phyloP scores from a whole-genome alignment of 2,888 invertebrate species.

The Drosophila phalerata region DNA sequence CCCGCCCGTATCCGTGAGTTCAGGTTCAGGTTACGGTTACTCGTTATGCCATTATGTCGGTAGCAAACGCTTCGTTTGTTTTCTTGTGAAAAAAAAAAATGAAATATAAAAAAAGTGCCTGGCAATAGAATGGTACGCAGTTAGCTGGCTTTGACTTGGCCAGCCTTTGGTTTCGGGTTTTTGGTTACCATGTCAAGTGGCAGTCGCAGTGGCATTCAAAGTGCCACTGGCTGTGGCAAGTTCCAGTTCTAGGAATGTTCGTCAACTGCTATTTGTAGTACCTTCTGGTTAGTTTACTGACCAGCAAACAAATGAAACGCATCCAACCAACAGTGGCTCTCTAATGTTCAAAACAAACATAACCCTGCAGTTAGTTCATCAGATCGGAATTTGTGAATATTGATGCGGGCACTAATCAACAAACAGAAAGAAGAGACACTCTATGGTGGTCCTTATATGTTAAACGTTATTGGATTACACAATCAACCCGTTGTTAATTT shows the following conservation, averaged over 20 bases:
- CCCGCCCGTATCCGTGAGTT: slow-evolving; percentile 57
- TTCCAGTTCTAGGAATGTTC: slow-evolving; percentile 63
- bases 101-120: slow-evolving; percentile 20
- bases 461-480: slow-evolving; percentile 1
- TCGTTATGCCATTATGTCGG: slow-evolving; percentile 50
- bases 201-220: slow-evolving; percentile 32
- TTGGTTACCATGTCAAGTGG: slow-evolving; percentile 77
- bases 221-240: slow-evolving; percentile 38
- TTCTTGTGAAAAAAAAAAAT: slow-evolving; percentile 47
- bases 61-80: slow-evolving; percentile 71
- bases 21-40: slow-evolving; percentile 51
- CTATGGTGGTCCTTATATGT: slow-evolving; percentile 16
- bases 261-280: slow-evolving; percentile 45
- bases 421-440: slow-evolving; percentile 25
- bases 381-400: slow-evolving; percentile 25
- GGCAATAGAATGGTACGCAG: slow-evolving; percentile 32
- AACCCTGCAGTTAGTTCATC: slow-evolving; percentile 18
- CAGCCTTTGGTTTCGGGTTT: slow-evolving; percentile 63
- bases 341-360: slow-evolving; percentile 48
- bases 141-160: slow-evolving; percentile 44
- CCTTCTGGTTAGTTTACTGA: slow-evolving; percentile 40
- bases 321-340: slow-evolving; percentile 32
- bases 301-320: slow-evolving; percentile 52
- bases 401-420: slow-evolving; percentile 46
- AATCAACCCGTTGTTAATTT: not conserved